Conservation (phyloP, 2,888 invertebrate species). For the Eupsilia transversa region DNA sequence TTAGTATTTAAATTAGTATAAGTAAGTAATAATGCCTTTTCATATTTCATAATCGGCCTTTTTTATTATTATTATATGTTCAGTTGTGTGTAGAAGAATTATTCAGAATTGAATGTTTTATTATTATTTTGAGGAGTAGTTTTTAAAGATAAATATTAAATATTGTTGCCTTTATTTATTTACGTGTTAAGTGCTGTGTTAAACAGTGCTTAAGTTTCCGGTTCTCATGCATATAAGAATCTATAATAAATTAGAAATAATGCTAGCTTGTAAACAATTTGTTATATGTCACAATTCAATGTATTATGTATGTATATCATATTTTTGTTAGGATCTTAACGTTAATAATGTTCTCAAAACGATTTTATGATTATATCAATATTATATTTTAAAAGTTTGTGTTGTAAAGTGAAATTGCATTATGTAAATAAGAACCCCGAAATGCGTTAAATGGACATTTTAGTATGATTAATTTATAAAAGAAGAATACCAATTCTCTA, state of each 20-base stretch:
- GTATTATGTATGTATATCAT: not conserved
- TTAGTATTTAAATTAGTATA: conserved; percentile 10
- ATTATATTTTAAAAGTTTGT: not conserved
- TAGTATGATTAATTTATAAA: not conserved
- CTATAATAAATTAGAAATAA: conserved; percentile 16
- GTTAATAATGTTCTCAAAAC: conserved; percentile 2
- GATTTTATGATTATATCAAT: not conserved
- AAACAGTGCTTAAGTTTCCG: conserved; percentile 5
- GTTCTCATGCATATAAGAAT: not conserved
- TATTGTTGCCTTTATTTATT: not conserved
- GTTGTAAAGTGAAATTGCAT: conserved; percentile 10
- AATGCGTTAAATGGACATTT: not conserved
- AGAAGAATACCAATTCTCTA: not conserved
- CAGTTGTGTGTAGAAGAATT: not conserved
- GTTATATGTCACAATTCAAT: not conserved
- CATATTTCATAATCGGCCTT: not conserved
- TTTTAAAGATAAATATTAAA: not conserved
- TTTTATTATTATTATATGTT: not conserved
- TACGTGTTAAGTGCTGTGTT: not conserved
- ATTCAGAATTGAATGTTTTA: not conserved
- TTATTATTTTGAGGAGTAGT: not conserved
- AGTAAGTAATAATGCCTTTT: not conserved
- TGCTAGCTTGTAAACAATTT: conserved; percentile 15
- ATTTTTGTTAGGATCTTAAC: not conserved
- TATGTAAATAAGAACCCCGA: not conserved